Conservation (phyloP, 2,113 vertebrate species). For the Synchiropus splendidus region DNA sequence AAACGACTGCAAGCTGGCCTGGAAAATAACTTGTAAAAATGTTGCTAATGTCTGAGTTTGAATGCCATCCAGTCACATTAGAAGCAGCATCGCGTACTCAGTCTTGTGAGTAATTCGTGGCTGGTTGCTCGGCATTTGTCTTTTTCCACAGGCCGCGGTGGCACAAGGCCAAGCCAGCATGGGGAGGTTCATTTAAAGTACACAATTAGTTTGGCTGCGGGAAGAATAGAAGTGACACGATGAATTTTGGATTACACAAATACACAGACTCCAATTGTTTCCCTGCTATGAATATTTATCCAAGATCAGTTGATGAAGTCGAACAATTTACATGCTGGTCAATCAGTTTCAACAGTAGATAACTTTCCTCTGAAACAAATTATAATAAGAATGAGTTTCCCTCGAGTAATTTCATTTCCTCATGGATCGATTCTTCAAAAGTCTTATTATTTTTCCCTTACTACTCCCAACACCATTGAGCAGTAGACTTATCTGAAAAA, state of each 20-base stretch:
- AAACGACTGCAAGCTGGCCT: no score
- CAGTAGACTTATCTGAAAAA: no score
- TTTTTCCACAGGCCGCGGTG: slow-evolving; percentile 10
- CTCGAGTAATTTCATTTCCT: no score
- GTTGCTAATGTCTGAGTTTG: no score
- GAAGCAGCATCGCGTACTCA: slow-evolving; percentile 7
- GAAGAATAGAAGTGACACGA: slow-evolving; percentile 29
- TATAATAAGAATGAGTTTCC: no score
- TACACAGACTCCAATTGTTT: slow-evolving; percentile 30
- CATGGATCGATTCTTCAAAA: no score
- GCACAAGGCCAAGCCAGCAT: slow-evolving; percentile 20
- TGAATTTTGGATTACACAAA: slow-evolving; percentile 20
- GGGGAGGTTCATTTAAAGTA: slow-evolving; percentile 27
- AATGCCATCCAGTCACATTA: background rate
- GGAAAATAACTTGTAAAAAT: no score
- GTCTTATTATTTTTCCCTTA: no score
- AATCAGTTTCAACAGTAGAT: slow-evolving; percentile 8
- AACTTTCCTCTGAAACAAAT: no score
- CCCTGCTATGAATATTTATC: slow-evolving; percentile 5
- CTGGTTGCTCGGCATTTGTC: slow-evolving; percentile 14
- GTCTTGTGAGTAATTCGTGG: slow-evolving; percentile 6
- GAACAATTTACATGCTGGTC: slow-evolving; percentile 4
- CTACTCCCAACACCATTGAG: no score
- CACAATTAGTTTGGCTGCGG: slow-evolving; percentile 38
- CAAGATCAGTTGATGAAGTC: slow-evolving; percentile 4